These are phyloP conservation scores for Rallus crepitans DNA, from an alignment of 2,797 vertebrate species.

Conservation along the genomic window DNA sequence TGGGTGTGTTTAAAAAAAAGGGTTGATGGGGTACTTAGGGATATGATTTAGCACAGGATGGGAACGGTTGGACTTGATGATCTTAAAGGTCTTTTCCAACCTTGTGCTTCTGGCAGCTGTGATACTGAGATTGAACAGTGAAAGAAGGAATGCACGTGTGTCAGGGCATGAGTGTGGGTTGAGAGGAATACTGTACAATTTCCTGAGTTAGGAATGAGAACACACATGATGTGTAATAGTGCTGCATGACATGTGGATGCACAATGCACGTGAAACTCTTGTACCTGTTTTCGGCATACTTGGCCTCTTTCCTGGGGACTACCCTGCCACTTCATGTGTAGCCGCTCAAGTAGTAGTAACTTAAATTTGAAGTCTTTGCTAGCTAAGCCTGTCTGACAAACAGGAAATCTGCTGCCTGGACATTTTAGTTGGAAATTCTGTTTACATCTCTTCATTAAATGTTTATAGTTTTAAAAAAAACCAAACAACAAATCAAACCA, in stretches of 20 bases:
- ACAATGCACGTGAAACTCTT: background rate
- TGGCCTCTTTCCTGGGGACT: background rate
- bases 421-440: background rate
- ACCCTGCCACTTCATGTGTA: background rate
- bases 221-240: background rate
- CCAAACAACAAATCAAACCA: too few species aligned
- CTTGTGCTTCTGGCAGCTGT: background rate
- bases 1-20: too few species aligned
- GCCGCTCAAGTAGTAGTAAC: background rate
- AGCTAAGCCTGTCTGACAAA: background rate
- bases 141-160: accelerated
- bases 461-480: background rate
- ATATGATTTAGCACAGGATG: too few species aligned
- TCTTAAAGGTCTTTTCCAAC: too few species aligned
- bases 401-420: background rate
- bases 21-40: too few species aligned
- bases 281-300: background rate
- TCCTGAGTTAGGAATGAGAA: background rate
- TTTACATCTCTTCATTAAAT: background rate
- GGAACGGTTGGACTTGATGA: too few species aligned
- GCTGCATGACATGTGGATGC: background rate
- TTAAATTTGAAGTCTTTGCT: background rate
- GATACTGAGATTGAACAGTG: background rate
- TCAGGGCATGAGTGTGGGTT: too few species aligned
- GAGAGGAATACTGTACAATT: background rate